Percentiles rank a stretch among this genome's conserved stretches.
Evolutionary conservation across 2,113 vertebrate genomes (phyloP).

Genomic region (Pangasianodon hypophthalmus): DNA sequence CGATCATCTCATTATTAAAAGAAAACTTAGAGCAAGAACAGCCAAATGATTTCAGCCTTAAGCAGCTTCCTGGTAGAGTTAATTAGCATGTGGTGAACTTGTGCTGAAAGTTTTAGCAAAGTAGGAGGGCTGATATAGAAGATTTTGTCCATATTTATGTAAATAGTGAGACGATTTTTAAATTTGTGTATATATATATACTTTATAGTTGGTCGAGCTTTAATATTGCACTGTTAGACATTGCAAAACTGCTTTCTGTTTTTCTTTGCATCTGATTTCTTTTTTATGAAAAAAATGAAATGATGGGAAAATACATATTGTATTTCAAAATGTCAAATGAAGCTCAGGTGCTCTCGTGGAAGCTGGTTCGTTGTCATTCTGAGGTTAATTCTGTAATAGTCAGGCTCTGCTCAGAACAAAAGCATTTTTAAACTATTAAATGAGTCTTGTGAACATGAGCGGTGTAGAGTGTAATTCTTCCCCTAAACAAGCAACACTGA

Average conservation of each 20-base stretch:
- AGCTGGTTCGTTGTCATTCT: background rate
- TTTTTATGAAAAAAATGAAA: background rate
- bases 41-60: conserved; percentile 54
- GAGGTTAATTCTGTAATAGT: background rate
- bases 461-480: background rate
- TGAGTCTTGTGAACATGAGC: background rate
- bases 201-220: background rate
- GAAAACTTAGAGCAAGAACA: conserved; percentile 78
- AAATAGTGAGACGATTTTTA: conserved; percentile 6
- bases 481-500: conserved; percentile 11
- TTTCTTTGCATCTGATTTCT: background rate
- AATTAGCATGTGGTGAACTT: background rate
- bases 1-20: conserved; percentile 86
- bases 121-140: too few relatives aligned
- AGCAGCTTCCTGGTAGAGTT: background rate
- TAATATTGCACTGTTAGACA: background rate
- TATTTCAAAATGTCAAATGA: background rate
- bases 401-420: background rate
- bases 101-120: background rate
- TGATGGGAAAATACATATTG: background rate
- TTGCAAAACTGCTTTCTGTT: background rate
- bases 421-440: background rate
- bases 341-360: background rate
- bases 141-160: background rate
- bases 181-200: background rate